Base-by-base conservation (phyloP, 2,888 invertebrate species). In the Endomychus coccineus region DNA sequence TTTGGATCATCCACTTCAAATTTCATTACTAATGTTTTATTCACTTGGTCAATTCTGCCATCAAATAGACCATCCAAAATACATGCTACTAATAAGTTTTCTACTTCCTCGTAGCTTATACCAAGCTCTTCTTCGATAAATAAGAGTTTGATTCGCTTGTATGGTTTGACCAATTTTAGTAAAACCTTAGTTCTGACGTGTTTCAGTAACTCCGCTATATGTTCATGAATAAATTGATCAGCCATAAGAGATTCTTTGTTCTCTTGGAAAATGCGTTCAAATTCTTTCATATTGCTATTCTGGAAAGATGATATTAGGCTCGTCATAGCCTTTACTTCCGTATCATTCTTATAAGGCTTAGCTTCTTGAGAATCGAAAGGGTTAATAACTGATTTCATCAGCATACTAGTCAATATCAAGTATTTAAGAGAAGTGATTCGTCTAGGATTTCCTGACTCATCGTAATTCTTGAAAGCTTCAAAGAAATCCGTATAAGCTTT, bases 281-380 rank as follows among this genome's bases (percentile, higher is more conserved):
- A 99, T 52, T 90, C 90, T 61, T 86, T 89, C 48, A 96, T 96
- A 61, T 96, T 91, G 67, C 95, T 92, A 66, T 92, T 94, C 66
- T 97, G 96, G 68, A 95, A 97, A 7, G 94, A 87, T 58, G 79
- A 83, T 44, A 98, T 96, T 53, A 98, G 73, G 68, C 96, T 90
- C 7, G 96, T 97, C 95, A 99, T 97, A 9, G 96, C 96, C 48
- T 95, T 73, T 54, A 98, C 95, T 69, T 98, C 97, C 0, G 94
- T 90, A 69, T 98, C 95, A 64, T 96, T 96, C 69, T 95, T 96
- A 66, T 98, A 98, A 0, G 98, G 97, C 62, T 98, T 98, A 1
- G 97, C 97, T 70, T 99, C 98, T 72, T 98, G 97, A 0, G 96
- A 96, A 69, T 98, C 97, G 66, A 98, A 98, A 1, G 98, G 98